Evolutionary conservation across 2,888 invertebrate species (phyloP).

Genomic region (Volucella inflata): DNA sequence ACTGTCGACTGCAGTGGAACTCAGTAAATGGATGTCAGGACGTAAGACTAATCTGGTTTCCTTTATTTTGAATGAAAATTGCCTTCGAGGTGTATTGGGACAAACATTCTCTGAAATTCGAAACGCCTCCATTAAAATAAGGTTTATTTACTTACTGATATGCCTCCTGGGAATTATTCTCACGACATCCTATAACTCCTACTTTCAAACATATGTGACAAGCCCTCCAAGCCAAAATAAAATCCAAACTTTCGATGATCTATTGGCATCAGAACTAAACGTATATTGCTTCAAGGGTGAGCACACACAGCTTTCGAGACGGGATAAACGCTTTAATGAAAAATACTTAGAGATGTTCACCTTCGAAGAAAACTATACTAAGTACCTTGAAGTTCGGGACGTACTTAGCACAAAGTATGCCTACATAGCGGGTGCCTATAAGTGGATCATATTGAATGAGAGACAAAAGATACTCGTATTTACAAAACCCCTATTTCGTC

Average conservation of each 20-base stretch:
- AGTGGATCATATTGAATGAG: conserved; percentile 78
- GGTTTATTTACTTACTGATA: conserved; percentile 79
- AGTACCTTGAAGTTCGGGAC: conserved; percentile 77
- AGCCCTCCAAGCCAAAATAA: conserved; percentile 78
- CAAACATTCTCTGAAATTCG: conserved; percentile 79
- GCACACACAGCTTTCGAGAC: conserved; percentile 76
- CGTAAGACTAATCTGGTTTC: conserved; percentile 74
- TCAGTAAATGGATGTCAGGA: conserved; percentile 76
- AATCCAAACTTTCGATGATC: conserved; percentile 78
- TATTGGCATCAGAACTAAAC: conserved; percentile 77
- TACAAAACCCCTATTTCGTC: conserved; percentile 78
- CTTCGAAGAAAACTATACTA: conserved; percentile 74
- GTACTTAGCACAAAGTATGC: conserved; percentile 78
- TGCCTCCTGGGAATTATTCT: conserved; percentile 80
- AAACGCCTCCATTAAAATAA: conserved; percentile 77
- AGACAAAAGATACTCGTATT: conserved; percentile 81
- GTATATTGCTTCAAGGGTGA: conserved; percentile 77
- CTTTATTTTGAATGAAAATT: conserved; percentile 79
- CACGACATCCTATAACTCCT: conserved; percentile 80
- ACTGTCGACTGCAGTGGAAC: conserved; percentile 77
- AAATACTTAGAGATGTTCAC: conserved; percentile 78
- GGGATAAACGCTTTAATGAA: conserved; percentile 72
- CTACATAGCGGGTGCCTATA: conserved; percentile 77
- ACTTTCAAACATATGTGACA: conserved; percentile 80
- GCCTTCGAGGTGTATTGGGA: conserved; percentile 79